Base-by-base conservation (phyloP, 2,113 vertebrate genomes). In the Triplophysa dalaica region DNA sequence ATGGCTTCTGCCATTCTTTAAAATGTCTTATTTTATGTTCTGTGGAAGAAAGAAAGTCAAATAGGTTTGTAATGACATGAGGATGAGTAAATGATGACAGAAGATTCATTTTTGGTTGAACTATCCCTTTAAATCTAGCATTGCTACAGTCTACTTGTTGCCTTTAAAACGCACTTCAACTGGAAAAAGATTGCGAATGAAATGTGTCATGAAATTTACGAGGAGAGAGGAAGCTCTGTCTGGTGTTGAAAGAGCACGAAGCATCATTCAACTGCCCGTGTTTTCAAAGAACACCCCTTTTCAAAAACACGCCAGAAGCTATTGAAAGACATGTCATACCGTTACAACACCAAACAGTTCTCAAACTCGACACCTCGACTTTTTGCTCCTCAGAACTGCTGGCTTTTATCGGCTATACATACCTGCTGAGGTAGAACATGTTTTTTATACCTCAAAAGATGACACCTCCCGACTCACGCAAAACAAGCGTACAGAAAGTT, bases 261-360 rank as follows among this genome's bases (percentile, higher is more conserved):
- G 88, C 85, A 72, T 90, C 90, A 91, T 91, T 92, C 89, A 93
- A 81, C 89, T 87, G 87, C 73, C 50, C 38, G 19, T 79, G 76
- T 82, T 81, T 81, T 72, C 69, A 73, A 67, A 66, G 38, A 54
- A 75, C 77, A 66, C 72, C 60, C 87, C 87, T 90, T 82, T 79
- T 66, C 43, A 60, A 84, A 82, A 68, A 54, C 70, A 65, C 26
- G 65, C 52, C 60, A 76, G 66, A 76, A 76, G 70, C 56, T 22
- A 70, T 10, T 84, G 70, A 84, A 82, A 81, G 70, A 84, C 63
- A 58, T n/a, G 65, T 21, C 73, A 81, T 73, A 76, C 21, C 75
- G 2, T 74, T 70, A 24, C 63, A 70, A 70, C 70, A 75, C 50
- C 38, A 76, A 69, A 75, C 79, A 75, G 65, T n/a, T 78, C 60